phyloP scores from a whole-genome alignment of 2,797 vertebrate genomes.

The Poecile montanus region DNA sequence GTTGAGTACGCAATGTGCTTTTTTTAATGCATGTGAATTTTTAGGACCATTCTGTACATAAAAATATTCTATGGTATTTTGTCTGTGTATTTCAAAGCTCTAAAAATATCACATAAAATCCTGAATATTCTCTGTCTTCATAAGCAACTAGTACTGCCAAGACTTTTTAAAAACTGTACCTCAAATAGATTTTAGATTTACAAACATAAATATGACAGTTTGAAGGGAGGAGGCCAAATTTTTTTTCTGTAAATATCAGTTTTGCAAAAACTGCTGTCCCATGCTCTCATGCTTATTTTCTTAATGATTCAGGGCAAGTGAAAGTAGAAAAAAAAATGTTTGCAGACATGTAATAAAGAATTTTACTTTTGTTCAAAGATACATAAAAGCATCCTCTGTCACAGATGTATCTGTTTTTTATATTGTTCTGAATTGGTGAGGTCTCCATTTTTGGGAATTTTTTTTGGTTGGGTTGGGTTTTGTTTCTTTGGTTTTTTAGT shows the following conservation, averaged over 20 bases:
- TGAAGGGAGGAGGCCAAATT: neutral
- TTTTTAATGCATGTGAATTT: neutral
- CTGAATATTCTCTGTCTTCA: neutral
- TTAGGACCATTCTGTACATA: neutral
- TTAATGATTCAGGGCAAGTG: neutral
- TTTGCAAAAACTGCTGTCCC: neutral
- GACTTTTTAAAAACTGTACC: neutral
- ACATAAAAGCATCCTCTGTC: neutral
- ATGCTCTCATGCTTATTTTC: neutral
- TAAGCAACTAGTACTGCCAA: neutral
- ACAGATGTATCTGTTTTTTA: neutral
- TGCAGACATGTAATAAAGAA: neutral
- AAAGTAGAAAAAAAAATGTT: neutral
- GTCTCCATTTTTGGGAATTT: neutral
- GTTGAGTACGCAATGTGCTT: neutral
- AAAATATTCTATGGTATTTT: neutral
- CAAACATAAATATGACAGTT: neutral
- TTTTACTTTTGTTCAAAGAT: neutral
- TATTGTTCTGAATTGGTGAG: neutral
- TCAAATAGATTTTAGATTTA: neutral
- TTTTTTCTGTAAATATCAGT: neutral
- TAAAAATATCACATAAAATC: neutral
- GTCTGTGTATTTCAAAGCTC: neutral
- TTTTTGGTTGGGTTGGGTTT: neutral
- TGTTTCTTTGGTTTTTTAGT: neutral